Percentiles rank a stretch among this genome's conserved stretches.
Conservation (phyloP, 2,888 invertebrate genomes). For the Timema podura region DNA sequence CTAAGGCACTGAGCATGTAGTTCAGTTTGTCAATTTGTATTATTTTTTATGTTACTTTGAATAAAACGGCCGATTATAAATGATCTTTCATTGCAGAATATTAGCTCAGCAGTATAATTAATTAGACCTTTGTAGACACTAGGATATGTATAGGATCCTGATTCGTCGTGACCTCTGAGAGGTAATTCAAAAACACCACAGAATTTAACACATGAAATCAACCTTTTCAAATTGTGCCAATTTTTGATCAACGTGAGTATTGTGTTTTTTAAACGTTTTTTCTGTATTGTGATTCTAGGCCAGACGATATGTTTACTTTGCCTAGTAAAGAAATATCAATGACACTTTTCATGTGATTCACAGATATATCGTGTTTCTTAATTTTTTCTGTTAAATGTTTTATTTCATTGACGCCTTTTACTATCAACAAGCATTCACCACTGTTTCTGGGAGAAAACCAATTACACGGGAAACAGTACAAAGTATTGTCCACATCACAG, state of each 20-base stretch:
- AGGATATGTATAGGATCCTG: neutral
- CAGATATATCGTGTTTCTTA: no score
- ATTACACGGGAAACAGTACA: no score
- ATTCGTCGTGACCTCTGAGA: constrained; percentile 4
- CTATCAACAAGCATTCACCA: no score
- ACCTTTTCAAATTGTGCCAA: neutral
- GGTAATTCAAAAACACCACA: constrained; percentile 1
- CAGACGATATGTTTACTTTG: neutral
- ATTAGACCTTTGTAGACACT: neutral
- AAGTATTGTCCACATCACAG: no score
- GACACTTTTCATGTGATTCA: no score
- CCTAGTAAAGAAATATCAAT: neutral
- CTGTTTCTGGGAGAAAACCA: no score
- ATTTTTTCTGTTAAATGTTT: no score
- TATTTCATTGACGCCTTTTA: no score
- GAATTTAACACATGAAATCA: constrained; percentile 9
- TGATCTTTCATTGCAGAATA: neutral
- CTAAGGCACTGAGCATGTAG: neutral
- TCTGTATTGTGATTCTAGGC: neutral
- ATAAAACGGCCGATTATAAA: neutral
- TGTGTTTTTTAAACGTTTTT: neutral
- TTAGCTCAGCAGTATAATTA: neutral
- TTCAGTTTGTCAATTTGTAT: neutral
- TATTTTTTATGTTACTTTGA: neutral
- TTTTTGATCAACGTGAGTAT: neutral